Evolutionary conservation across 1,140 invertebrate genomes (phyloP), one percentile per base, ranked within the genome.

Genomic region (Drosophila pectinifera): DNA sequence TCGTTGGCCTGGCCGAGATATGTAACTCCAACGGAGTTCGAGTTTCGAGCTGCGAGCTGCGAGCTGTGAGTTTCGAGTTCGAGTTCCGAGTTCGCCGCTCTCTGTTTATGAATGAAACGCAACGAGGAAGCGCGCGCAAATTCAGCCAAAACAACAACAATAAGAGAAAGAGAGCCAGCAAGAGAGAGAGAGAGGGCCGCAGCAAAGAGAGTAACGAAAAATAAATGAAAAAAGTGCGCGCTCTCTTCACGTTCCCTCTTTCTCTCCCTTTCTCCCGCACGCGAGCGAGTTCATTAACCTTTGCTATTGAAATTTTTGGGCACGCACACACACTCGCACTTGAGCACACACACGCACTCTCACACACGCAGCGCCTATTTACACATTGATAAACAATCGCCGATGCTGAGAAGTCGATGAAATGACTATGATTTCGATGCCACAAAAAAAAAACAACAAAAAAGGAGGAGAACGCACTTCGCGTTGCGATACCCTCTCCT

Each of bases 251-350:
- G 20, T 38, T 34, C 26, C 24, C 41, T 41, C 69, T 20, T 41
- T 36, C 45, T 41, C 54, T 54, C 38, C 13, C 56, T 67, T 59
- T 65, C 42, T 61, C n/a, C 22, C 57, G 24, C 42, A 63, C 39
- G 58, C 53, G 69, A 91, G 90, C 46, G 72, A 91, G 90, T 91
- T 91, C 90, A 91, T 86, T 80, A 83, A 91, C 88, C 90, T 91
- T 91, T 91, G 90, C 90, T 91, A 91, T 91, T 91, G 90, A 91
- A 91, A 91, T 90, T 91, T 89, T 91, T 89, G 86, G 88, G 88
- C 67, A 90, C 79, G 72, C 73, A 72, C 58, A 73, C 67, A 64
- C 48, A 68, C 58, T 59, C 51, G 49, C 48, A 78, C 42, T 51
- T 0, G 26, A 11, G 4, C 31, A 34, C 31, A 3, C 10, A 64